Evolutionary conservation across 2,888 invertebrate genomes (phyloP), one percentile per base, ranked within the genome.

Genomic region (Conomelus anceps): DNA sequence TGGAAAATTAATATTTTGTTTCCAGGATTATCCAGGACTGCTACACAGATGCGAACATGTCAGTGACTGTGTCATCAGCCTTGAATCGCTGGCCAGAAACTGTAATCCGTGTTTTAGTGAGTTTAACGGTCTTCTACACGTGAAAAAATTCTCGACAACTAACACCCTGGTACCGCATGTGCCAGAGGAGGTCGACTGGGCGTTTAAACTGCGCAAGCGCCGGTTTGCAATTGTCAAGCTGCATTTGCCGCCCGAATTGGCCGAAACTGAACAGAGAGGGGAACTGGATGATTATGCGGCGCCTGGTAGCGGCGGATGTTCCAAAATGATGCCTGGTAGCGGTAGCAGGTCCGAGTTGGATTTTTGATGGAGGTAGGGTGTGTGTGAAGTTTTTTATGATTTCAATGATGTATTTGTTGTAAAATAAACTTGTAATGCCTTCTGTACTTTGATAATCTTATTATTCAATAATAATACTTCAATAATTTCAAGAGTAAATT

Each of bases 61-160:
- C 88, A 95, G 96, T 89, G 98, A 98, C 93, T 96, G 96, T 92
- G 96, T 96, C 22, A 95, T 98, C 89, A 95, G 95, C 92, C 94
- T 98, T 89, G 97, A 98, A 93, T 96, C 98, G 0, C 98, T 98
- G 94, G 96, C 96, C 34, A 95, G 96, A 91, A 97, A 97, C 93
- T 96, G 96, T 22, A 97, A 98, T 93, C 96, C 96, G 11, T 95
- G 96, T 20, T 96, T 96, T 91, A 96, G 96, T 92, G 97, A 98
- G 92, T 98, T 97, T 92, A 97, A 97, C 93, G 98, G 98, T 23
- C 94, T 98, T 89, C 95, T 98, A 91, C 96, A 97, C 92, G 94
- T 98, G 88, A 95, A 95, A 24, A 98, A 98, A 93, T 93, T 98
- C 91, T 95, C 96, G 11, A 95, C 97, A 7, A 94, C 98, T 22